phyloP scores from a whole-genome alignment of 2,888 invertebrate genomes.

The Frankliniella intonsa region DNA sequence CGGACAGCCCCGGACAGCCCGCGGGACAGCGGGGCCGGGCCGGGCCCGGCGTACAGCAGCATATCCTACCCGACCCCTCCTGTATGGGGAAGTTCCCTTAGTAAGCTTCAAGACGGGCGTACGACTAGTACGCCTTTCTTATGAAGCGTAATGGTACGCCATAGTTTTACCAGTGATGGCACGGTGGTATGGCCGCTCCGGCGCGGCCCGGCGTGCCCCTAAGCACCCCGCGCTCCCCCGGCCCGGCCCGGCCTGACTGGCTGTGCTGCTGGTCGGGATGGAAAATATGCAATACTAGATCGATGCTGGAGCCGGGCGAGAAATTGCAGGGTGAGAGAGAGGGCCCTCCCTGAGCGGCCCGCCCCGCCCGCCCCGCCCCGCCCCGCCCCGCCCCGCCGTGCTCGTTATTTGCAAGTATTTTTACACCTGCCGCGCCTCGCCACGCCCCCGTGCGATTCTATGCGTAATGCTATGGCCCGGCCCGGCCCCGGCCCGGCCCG shows the following conservation, averaged over 20 bases:
- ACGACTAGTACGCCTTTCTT: too few species aligned
- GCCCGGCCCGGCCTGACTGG: too few species aligned
- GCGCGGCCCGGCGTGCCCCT: not conserved
- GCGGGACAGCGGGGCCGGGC: too few species aligned
- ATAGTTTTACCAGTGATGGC: too few species aligned
- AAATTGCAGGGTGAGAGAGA: conserved; percentile 7
- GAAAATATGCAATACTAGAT: conserved; percentile 16
- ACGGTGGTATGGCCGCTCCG: not conserved
- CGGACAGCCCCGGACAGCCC: too few species aligned
- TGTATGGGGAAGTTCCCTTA: too few species aligned
- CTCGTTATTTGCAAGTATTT: conserved; percentile 9
- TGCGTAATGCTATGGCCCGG: not conserved
- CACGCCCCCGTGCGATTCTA: too few species aligned
- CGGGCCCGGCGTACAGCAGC: too few species aligned
- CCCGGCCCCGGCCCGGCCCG: not conserved
- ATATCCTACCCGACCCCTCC: too few species aligned
- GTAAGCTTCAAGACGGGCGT: too few species aligned
- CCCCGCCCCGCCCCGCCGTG: not conserved
- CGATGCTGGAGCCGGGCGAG: not conserved
- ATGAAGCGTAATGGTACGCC: too few species aligned
- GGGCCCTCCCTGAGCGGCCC: not conserved
- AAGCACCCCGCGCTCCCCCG: too few species aligned
- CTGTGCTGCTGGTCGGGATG: not conserved
- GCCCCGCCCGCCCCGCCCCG: not conserved
- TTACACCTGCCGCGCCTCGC: not conserved